Evolutionary conservation across 2,888 invertebrate species (phyloP).

Genomic region (Amphimallon solstitiale): DNA sequence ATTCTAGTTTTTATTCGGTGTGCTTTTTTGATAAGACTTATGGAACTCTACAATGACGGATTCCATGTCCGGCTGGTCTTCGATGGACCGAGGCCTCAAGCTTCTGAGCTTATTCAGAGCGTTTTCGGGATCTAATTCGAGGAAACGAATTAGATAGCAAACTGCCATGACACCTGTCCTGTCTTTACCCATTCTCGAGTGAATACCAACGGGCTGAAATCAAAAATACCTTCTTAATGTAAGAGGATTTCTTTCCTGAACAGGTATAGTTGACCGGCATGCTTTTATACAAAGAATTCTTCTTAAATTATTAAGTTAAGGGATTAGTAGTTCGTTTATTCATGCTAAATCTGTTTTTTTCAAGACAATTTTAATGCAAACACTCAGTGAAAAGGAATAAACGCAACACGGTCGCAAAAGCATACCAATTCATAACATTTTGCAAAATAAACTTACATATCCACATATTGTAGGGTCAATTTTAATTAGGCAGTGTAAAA

Average conservation of each 20-base stretch:
- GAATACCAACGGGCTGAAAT: slow-evolving; percentile 73
- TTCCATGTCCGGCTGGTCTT: slow-evolving; percentile 51
- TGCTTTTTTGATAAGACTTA: slow-evolving; percentile 16
- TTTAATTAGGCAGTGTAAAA: too few relatives aligned
- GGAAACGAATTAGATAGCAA: slow-evolving; percentile 75
- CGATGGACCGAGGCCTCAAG: slow-evolving; percentile 71
- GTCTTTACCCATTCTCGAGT: slow-evolving; percentile 76
- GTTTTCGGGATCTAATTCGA: slow-evolving; percentile 69
- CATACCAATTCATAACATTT: too few relatives aligned
- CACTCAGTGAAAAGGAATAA: too few relatives aligned
- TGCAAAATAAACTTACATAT: too few relatives aligned
- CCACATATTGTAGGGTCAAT: too few relatives aligned
- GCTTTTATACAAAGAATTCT: neutral
- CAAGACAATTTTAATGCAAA: too few relatives aligned
- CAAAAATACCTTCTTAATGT: slow-evolving; percentile 32
- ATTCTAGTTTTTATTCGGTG: neutral
- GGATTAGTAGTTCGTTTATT: too few relatives aligned
- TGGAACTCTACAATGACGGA: slow-evolving; percentile 28
- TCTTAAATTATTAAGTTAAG: too few relatives aligned
- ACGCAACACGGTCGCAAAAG: too few relatives aligned
- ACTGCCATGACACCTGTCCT: slow-evolving; percentile 79
- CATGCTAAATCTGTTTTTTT: too few relatives aligned
- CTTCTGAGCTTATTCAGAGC: slow-evolving; percentile 70
- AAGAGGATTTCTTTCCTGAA: neutral
- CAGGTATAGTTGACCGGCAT: slow-evolving; percentile 5